Conservation (phyloP, 2,797 vertebrate genomes). For the Oceanodroma leucorhoa region DNA sequence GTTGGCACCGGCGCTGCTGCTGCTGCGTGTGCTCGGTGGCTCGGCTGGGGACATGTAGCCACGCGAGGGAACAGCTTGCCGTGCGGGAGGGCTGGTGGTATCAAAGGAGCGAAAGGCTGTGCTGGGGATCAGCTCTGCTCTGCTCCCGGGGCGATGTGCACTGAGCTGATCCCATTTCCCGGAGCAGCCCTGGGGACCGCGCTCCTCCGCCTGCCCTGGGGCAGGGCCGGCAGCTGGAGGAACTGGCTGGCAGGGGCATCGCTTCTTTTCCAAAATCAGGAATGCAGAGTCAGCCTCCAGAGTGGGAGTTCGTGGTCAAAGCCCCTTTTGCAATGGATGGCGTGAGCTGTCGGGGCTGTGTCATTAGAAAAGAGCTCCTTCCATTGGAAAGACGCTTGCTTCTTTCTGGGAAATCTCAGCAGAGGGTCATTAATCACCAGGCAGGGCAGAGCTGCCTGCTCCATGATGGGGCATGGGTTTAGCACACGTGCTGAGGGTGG, state of each 20-base stretch:
- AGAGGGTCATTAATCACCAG: not conserved
- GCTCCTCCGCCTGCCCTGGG: rapidly evolving
- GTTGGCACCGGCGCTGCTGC: not conserved
- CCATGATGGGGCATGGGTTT: rapidly evolving
- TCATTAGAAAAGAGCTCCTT: not conserved
- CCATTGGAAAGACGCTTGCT: not conserved
- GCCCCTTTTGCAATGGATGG: not conserved
- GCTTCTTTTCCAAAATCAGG: not conserved
- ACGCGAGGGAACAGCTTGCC: constrained; percentile 11
- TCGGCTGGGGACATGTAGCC: constrained; percentile 18
- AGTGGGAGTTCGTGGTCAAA: not conserved
- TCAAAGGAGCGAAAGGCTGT: not conserved
- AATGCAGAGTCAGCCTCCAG: not conserved
- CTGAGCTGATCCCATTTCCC: rapidly evolving
- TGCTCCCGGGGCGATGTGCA: rapidly evolving
- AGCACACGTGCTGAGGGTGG: rapidly evolving
- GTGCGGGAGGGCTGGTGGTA: not conserved
- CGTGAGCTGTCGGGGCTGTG: not conserved
- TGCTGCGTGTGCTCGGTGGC: not conserved
- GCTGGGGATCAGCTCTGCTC: not conserved
- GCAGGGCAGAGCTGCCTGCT: not conserved
- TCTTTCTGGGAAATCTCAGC: not conserved
- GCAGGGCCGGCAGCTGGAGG: not conserved
- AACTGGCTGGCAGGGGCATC: rapidly evolving
- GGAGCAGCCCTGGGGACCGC: rapidly evolving